A percentile compares a stretch with the other conserved stretches of the same genome.
phyloP scores from a whole-genome alignment of 2,797 vertebrate genomes.

The Esox masquinongy region DNA sequence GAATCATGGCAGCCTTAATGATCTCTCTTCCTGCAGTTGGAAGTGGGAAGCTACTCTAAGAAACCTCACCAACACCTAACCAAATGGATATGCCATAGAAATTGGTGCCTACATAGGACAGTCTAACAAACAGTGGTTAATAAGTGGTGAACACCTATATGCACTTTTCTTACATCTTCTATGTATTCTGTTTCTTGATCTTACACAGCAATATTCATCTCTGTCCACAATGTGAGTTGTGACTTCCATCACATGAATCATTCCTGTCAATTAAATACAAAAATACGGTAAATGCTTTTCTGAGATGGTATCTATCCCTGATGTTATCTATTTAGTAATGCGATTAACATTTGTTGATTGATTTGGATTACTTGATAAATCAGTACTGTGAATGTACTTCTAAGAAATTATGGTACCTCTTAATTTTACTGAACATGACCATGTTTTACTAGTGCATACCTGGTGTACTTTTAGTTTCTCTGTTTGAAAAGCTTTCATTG shows the following conservation, averaged over 20 bases:
- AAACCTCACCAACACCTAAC: background rate
- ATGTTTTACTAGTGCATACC: background rate
- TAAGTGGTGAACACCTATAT: background rate
- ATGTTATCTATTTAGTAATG: background rate
- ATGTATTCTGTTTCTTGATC: background rate
- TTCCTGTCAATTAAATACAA: background rate
- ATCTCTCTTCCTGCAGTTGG: background rate
- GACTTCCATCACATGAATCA: conserved; percentile 30
- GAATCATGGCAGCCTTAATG: background rate
- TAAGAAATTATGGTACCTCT: background rate
- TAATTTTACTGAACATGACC: background rate
- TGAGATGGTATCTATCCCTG: background rate
- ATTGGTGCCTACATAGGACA: background rate
- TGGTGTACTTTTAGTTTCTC: background rate
- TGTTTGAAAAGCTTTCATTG: background rate
- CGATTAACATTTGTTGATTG: background rate
- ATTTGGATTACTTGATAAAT: background rate
- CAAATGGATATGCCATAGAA: background rate
- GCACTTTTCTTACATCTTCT: background rate
- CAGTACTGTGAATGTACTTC: background rate
- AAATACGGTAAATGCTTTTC: background rate
- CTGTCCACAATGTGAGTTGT: conserved; percentile 28
- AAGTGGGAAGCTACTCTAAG: background rate
- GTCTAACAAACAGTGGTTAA: background rate
- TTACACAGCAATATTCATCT: conserved; percentile 1